Evolutionary conservation across 2,888 invertebrate genomes (phyloP).

Genomic region (Tortricodes alternella): DNA sequence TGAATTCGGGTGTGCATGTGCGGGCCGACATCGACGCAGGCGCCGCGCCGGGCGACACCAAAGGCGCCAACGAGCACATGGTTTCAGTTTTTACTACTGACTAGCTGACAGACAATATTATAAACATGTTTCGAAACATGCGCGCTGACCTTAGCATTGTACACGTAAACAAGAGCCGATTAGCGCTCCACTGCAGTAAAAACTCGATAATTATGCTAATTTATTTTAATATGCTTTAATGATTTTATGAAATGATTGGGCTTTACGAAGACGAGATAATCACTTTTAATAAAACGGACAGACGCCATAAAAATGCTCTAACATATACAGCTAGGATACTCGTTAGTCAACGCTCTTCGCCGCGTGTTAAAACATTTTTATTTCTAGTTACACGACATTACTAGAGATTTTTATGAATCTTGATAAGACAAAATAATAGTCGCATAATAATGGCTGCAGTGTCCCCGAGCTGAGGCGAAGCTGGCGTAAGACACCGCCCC

Average conservation of each 20-base stretch:
- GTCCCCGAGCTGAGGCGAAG: conserved; percentile 11
- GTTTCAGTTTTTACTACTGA: conserved; percentile 56
- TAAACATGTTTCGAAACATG: conserved; percentile 51
- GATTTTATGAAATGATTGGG: conserved; percentile 26
- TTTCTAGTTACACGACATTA: conserved; percentile 19
- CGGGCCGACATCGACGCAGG: conserved; percentile 42
- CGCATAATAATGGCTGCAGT: conserved; percentile 19
- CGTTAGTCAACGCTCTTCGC: conserved; percentile 3
- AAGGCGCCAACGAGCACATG: conserved; percentile 47
- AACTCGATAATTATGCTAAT: conserved; percentile 27
- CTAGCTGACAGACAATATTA: conserved; percentile 53
- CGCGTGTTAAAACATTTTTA: conserved; percentile 11
- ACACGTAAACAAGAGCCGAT: conserved; percentile 31
- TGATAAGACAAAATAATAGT: conserved; percentile 25
- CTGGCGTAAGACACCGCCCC: conserved; percentile 47
- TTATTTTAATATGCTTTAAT: conserved; percentile 20
- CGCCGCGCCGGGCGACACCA: conserved; percentile 47
- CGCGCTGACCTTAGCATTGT: conserved; percentile 52
- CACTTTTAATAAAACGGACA: conserved; percentile 6
- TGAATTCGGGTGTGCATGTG: conserved; percentile 44
- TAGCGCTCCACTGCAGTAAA: conserved; percentile 21
- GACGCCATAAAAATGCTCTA: conserved; percentile 7
- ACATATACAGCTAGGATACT: background rate
- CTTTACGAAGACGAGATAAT: conserved; percentile 27
- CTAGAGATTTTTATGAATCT: conserved; percentile 22